These are phyloP conservation scores for Calephelis perditalis DNA, from an alignment of 2,888 invertebrate genomes.

Conservation along the genomic window DNA sequence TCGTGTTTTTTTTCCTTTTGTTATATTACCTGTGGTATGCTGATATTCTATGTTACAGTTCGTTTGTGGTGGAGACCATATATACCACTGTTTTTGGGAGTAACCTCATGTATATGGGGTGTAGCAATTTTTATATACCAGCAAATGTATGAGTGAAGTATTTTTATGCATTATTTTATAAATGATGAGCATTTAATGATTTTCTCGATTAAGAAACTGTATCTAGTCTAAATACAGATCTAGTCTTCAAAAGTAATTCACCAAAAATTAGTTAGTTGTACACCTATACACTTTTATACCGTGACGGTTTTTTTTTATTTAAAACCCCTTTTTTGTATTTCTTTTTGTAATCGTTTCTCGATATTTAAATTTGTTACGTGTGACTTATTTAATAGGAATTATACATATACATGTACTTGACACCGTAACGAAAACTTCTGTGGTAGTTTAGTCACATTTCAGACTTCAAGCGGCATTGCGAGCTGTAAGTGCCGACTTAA, in stretches of 20 bases:
- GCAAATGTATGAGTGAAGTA: conserved; percentile 55
- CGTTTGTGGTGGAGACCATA: conserved; percentile 79
- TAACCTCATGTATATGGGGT: conserved; percentile 94
- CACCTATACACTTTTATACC: background rate
- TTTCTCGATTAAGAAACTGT: background rate
- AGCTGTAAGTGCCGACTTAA: too few relatives aligned
- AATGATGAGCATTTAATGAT: conserved; percentile 11
- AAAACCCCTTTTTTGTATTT: background rate
- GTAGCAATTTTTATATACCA: conserved; percentile 71
- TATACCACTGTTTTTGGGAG: conserved; percentile 91
- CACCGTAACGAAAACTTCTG: too few relatives aligned
- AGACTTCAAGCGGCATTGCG: too few relatives aligned
- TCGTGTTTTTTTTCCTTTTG: conserved; percentile 60
- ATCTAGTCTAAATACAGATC: conserved; percentile 42
- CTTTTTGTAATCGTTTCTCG: conserved; percentile 3
- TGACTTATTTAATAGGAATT: too few relatives aligned
- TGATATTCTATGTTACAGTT: conserved; percentile 60
- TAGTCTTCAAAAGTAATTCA: conserved; percentile 9
- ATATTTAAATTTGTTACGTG: background rate
- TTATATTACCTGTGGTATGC: conserved; percentile 58
- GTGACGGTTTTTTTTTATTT: conserved; percentile 1
- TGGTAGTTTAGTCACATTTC: too few relatives aligned
- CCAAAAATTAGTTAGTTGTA: conserved; percentile 10
- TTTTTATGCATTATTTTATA: background rate
- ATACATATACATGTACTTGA: too few relatives aligned